Percentiles rank a stretch among this genome's conserved stretches.
These are phyloP conservation scores for Delphinus delphis DNA, from an alignment of 2,113 vertebrate genomes.

Conservation along the genomic window DNA sequence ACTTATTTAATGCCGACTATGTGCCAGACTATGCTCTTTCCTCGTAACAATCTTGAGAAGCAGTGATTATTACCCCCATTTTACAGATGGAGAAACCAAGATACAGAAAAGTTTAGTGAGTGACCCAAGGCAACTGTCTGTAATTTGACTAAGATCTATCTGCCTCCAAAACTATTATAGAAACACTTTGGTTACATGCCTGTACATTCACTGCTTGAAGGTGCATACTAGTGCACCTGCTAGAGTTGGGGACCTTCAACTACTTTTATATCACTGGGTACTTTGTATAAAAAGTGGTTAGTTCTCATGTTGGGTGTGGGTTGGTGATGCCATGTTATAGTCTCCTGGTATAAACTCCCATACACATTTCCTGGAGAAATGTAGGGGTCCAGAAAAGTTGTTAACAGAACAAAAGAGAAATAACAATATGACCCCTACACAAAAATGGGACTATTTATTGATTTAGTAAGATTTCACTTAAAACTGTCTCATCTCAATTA, in stretches of 20 bases:
- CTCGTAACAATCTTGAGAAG: conserved; percentile 7
- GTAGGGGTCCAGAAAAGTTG: neutral
- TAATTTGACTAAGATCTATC: neutral
- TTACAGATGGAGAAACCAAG: conserved; percentile 38
- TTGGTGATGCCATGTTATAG: neutral
- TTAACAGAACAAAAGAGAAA: conserved; percentile 51
- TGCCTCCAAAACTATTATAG: neutral
- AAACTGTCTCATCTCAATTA: conserved; percentile 37
- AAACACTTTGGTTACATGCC: conserved; percentile 15
- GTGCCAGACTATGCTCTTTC: neutral
- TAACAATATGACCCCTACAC: neutral
- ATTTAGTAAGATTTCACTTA: conserved; percentile 38
- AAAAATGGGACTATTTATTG: neutral
- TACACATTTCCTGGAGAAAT: conserved; percentile 27
- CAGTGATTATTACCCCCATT: neutral
- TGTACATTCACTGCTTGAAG: neutral
- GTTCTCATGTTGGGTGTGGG: neutral
- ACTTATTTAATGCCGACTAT: conserved; percentile 1
- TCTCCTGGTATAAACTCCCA: neutral
- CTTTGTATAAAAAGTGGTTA: conserved; percentile 44
- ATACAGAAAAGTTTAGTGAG: conserved; percentile 2
- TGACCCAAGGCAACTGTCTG: neutral
- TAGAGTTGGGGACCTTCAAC: neutral
- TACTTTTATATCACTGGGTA: neutral
- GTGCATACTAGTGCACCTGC: neutral